Base-by-base conservation (phyloP, 2,797 vertebrate species). In the Darevskia nairensis region DNA sequence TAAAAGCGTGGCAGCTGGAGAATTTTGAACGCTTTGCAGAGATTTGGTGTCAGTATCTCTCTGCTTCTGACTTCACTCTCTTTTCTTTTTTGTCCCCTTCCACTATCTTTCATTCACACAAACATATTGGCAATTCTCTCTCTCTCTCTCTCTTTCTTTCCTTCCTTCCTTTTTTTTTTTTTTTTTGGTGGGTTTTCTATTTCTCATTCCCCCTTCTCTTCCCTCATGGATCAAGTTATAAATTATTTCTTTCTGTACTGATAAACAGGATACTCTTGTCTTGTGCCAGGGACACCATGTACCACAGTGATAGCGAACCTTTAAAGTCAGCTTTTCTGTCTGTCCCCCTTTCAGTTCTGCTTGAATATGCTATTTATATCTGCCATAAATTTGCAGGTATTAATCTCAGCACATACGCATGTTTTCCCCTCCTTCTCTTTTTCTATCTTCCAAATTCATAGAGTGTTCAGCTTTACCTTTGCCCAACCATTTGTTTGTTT, bases 1-100 rank as follows among this genome's bases (percentile, higher is more conserved):
- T 98, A 99, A 99, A 97, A 99, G 98, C 98, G 96, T 98, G 98
- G 98, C 99, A 99, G 99, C 99, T 99, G 99, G 99, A 99, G 98
- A 98, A 99, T 99, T 99, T 98, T 98, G 98, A 98, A 98, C 96
- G 96, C 97, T 98, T 98, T 98, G 96, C 97, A 96, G 97, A 96
- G 96, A 97, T 97, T 97, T 95, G 95, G 97, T 97, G 97, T 97
- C 96, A 96, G 96, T 97, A 95, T 97, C 96, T 96, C 88, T 92
- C 95, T 89, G 93, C 92, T 96, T 97, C 94, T 96, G 96, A 97
- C 96, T 96, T 92, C 71, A 0, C 94, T 94, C 95, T 90, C 94
- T 95, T 96, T 96, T 93, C 94, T 92, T 96, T 96, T 96, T 93
- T 92, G 81, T 86, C 92, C 92, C 87, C 82, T 55, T 92, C 96